Evolutionary conservation across 2,797 vertebrate genomes (phyloP).

Genomic region (Centropyge bicolor): DNA sequence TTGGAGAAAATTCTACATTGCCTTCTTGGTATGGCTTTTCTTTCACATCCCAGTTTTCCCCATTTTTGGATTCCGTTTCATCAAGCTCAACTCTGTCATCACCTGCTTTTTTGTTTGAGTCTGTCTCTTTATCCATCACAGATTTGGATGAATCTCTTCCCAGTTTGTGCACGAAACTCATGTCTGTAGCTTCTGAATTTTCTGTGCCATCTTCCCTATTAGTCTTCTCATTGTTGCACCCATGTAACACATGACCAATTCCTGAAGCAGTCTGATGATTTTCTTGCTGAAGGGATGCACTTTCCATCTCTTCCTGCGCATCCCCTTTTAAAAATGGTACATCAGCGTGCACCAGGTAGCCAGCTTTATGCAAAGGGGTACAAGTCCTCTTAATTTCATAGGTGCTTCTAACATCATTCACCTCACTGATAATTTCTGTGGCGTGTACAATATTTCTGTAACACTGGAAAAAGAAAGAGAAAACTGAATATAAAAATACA

Average conservation of each 20-base stretch:
- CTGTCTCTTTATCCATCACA: not conserved
- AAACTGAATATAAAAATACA: slow-evolving; percentile 19
- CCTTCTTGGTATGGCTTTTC: slow-evolving; percentile 18
- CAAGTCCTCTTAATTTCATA: slow-evolving; percentile 23
- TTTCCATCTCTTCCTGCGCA: slow-evolving; percentile 51
- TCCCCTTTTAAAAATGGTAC: slow-evolving; percentile 48
- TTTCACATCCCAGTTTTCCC: slow-evolving; percentile 19
- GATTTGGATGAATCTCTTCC: slow-evolving; percentile 23
- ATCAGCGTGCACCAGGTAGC: slow-evolving; percentile 16
- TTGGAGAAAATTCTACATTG: slow-evolving; percentile 8
- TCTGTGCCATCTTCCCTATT: slow-evolving; percentile 9
- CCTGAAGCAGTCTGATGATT: slow-evolving; percentile 7
- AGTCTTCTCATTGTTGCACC: slow-evolving; percentile 21
- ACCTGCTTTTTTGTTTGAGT: slow-evolving; percentile 22
- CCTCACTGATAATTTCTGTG: slow-evolving; percentile 23
- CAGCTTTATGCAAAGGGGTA: slow-evolving; percentile 27
- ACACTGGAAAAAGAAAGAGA: slow-evolving; percentile 66
- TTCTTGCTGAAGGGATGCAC: slow-evolving; percentile 37
- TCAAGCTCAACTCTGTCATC: slow-evolving; percentile 11
- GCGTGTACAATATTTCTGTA: slow-evolving; percentile 41
- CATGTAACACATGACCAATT: slow-evolving; percentile 21
- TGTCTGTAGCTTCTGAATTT: slow-evolving; percentile 34
- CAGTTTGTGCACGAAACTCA: slow-evolving; percentile 32
- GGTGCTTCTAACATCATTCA: slow-evolving; percentile 34
- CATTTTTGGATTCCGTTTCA: slow-evolving; percentile 31